These are phyloP conservation scores for Aix galericulata DNA, from an alignment of 2,113 vertebrate genomes.

Conservation along the genomic window DNA sequence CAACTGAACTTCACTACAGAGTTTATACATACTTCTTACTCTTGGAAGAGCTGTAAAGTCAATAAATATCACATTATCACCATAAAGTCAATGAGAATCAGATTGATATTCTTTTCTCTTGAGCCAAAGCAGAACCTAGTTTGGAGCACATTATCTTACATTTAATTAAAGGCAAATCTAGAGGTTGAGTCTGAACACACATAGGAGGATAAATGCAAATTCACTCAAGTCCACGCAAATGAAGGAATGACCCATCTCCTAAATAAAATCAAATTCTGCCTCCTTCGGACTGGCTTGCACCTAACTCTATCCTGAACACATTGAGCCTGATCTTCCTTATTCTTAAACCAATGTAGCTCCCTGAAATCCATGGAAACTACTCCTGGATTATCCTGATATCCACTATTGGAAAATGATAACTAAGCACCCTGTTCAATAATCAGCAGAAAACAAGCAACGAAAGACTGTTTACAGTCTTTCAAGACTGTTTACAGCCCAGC, in stretches of 20 bases:
- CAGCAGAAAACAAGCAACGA: background rate
- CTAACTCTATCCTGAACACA: background rate
- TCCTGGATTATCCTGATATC: background rate
- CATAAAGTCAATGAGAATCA: background rate
- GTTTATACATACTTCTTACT: background rate
- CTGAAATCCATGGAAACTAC: background rate
- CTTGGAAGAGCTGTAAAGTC: background rate
- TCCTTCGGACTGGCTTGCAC: background rate
- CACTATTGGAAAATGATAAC: background rate
- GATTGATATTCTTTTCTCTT: background rate
- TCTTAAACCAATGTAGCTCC: background rate
- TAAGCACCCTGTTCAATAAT: background rate
- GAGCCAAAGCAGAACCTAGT: background rate
- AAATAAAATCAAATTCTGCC: background rate
- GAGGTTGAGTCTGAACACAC: background rate
- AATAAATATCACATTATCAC: background rate
- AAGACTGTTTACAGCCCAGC: background rate
- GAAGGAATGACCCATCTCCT: background rate
- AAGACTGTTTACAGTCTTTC: background rate
- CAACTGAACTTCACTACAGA: background rate
- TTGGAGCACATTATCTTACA: background rate
- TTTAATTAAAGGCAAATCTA: conserved; percentile 14
- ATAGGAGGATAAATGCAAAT: background rate
- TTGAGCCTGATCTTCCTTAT: background rate
- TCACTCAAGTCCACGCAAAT: background rate